Evolutionary conservation across 2,888 invertebrate genomes (phyloP).

Genomic region (Mongoloraphidia duomilia): DNA sequence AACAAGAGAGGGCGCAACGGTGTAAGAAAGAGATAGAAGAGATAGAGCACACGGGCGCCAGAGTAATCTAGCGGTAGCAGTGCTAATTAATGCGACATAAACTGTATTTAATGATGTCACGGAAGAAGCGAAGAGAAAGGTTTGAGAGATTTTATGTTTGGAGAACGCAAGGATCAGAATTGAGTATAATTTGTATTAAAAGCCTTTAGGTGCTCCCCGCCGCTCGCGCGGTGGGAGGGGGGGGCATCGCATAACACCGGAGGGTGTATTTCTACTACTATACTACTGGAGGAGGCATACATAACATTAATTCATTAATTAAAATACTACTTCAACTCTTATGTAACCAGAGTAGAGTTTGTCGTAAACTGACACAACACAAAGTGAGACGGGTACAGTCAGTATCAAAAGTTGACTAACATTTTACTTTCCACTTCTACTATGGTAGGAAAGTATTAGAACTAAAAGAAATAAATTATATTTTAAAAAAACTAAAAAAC

Average conservation of each 20-base stretch:
- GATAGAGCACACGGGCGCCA: too few relatives aligned
- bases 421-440: not conserved
- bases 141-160: not conserved
- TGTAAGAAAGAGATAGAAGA: too few relatives aligned
- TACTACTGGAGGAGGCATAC: not conserved
- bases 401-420: not conserved
- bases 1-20: too few relatives aligned
- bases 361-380: conserved; percentile 6
- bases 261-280: not conserved
- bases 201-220: conserved; percentile 1
- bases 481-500: too few relatives aligned
- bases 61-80: conserved; percentile 4
- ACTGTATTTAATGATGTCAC: conserved; percentile 5
- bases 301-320: conserved; percentile 9
- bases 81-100: conserved; percentile 8
- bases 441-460: too few relatives aligned
- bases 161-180: conserved; percentile 4
- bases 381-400: not conserved
- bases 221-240: too few relatives aligned
- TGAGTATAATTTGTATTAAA: conserved; percentile 7
- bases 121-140: not conserved
- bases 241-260: not conserved
- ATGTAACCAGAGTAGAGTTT: conserved; percentile 5
- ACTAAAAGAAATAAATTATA: too few relatives aligned
- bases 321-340: conserved; percentile 8